phyloP scores from a whole-genome alignment of 2,888 invertebrate species.

The Heliconius ismenius region DNA sequence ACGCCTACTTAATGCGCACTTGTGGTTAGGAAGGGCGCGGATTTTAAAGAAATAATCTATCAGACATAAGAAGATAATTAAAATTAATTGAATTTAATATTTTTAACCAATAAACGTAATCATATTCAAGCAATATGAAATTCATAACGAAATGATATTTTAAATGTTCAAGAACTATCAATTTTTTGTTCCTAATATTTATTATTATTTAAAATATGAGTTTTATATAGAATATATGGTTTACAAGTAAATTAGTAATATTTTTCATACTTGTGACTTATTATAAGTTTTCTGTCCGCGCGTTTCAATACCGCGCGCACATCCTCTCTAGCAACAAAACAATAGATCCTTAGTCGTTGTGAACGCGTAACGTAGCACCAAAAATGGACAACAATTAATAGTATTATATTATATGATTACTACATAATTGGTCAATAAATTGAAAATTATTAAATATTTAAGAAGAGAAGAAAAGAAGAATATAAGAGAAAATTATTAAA shows the following conservation, averaged over 20 bases:
- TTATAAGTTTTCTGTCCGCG: background rate
- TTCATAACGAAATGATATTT: too few species aligned
- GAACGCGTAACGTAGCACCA: conserved; percentile 23
- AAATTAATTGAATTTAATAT: too few species aligned
- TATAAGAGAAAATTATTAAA: too few species aligned
- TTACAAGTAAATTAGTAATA: background rate
- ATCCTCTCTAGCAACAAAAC: conserved; percentile 15
- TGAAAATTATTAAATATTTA: background rate
- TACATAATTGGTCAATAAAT: background rate
- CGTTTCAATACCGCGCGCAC: conserved; percentile 20
- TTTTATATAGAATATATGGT: background rate
- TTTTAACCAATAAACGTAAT: too few species aligned
- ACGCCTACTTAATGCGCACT: conserved; percentile 43
- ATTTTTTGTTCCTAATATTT: too few species aligned
- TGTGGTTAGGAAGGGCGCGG: conserved; percentile 35
- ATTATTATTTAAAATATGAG: too few species aligned
- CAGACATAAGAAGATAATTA: background rate
- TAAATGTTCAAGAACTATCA: too few species aligned
- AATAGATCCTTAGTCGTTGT: conserved; percentile 33
- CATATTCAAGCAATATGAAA: too few species aligned
- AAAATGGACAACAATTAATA: conserved; percentile 39
- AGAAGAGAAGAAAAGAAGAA: too few species aligned
- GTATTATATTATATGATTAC: background rate
- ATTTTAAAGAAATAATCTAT: conserved; percentile 3
- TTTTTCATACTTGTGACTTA: background rate